Conservation (phyloP, 2,888 invertebrate genomes). For the Buathra laborator region DNA sequence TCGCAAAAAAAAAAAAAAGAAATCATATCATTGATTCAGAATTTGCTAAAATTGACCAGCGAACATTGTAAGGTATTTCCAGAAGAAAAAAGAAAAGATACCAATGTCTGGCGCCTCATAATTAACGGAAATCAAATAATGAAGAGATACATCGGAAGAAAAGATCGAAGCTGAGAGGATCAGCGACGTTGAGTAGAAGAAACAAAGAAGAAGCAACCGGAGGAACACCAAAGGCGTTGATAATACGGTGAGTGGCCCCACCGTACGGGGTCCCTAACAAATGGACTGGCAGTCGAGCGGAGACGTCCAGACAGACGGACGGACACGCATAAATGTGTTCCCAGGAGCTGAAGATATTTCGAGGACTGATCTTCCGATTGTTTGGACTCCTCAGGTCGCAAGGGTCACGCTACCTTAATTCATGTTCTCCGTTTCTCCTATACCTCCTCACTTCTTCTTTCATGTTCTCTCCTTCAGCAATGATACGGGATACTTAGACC, state of each 20-base stretch:
- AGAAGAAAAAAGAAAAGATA: not conserved
- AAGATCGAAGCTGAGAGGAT: constrained; percentile 14
- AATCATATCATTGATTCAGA: not conserved
- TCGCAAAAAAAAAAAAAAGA: not conserved
- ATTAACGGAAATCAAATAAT: not conserved
- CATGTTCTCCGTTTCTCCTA: constrained; percentile 40
- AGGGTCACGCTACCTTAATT: constrained; percentile 74
- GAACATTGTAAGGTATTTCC: not conserved
- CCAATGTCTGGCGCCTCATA: not conserved
- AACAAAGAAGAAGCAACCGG: constrained; percentile 15
- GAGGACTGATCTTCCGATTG: constrained; percentile 79
- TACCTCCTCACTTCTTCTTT: constrained; percentile 28
- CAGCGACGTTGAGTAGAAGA: constrained; percentile 22
- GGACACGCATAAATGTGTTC: constrained; percentile 77
- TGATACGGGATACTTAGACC: constrained; percentile 21
- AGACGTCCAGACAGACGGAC: constrained; percentile 54
- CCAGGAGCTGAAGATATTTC: constrained; percentile 79
- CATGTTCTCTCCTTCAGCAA: constrained; percentile 71
- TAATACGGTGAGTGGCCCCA: constrained; percentile 57
- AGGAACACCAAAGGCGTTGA: constrained; percentile 49
- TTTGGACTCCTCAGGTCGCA: constrained; percentile 78
- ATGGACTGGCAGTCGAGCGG: constrained; percentile 46
- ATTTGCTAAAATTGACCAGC: not conserved
- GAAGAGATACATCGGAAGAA: constrained; percentile 27
- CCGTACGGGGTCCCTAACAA: constrained; percentile 42